Base-by-base conservation (phyloP, 1,140 invertebrate species). In the Ips typographus region DNA sequence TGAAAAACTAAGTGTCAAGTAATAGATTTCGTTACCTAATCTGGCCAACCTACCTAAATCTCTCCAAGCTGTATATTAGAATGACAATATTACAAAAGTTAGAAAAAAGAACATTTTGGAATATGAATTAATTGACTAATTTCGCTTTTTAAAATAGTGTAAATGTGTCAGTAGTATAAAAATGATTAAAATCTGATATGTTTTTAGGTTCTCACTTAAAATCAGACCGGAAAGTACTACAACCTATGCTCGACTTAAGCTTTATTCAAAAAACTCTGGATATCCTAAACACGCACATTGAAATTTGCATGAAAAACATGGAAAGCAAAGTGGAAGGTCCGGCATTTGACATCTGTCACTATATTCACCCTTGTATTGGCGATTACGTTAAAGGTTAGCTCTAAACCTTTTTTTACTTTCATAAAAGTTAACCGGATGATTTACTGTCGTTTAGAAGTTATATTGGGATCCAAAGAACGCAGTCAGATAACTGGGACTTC, bases 321-420 rank as follows among this genome's bases (percentile, higher is more conserved):
- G 51, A 72, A 22, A n/a, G 58, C 2, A 42, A 40, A 41, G 57
- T 58, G 3, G 58, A 66, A 39, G 43, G 38, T 2, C 52, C 52
- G 7, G 61, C 56, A 5, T 71, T 73, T 53, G 53, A 73, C 60
- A 55, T 71, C n/a, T 40, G 40, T 40, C n/a, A 71, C n/a, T 1
- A 52, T 6, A 65, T 68, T 7, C 52, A 56, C 5, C 3, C 7
- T 2, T 73, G 72, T 60, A 41, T 51, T 1, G 52, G 36, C 39
- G 72, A 69, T 59, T 63, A 71, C n/a, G 68, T 73, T n/a, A 49
- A 57, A 58, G 72, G 72, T 73, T 4, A 22, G 4, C 40, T 22
- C 4, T 57, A 52, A 36, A n/a, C 22, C 22, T 22, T 22, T 22
- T 22, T 22, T 22, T 36, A 63, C 7, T 53, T 40, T n/a, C 38